These are phyloP conservation scores for Axinella damicornis DNA, from an alignment of 37 sponge, comb jelly and placozoan species.

Conservation along the genomic window DNA sequence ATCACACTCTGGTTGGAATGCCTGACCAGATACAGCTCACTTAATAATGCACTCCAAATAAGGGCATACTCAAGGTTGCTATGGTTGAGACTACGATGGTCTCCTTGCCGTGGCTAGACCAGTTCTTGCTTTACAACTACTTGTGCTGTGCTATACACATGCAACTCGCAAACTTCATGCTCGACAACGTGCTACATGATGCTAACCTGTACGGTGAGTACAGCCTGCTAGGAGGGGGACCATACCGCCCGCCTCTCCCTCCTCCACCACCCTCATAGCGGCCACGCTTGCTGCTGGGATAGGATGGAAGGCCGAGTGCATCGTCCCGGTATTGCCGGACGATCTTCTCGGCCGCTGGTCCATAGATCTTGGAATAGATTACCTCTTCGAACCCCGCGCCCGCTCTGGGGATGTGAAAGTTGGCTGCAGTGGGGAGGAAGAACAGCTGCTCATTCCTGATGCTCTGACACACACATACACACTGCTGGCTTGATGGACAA, in stretches of 20 bases:
- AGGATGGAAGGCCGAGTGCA: conserved; percentile 56
- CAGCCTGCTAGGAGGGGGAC: conserved; percentile 2
- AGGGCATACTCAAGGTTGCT: no score
- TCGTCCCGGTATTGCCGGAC: conserved; percentile 69
- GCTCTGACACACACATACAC: no score
- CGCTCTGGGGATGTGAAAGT: conserved; percentile 66
- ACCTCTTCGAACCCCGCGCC: conserved; percentile 75
- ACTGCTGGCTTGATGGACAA: no score
- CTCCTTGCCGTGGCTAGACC: no score
- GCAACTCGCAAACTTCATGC: not conserved
- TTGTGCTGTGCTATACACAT: no score
- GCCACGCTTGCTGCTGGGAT: conserved; percentile 31
- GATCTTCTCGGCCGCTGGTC: conserved; percentile 68
- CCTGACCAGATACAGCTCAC: no score
- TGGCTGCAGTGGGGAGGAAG: conserved; percentile 36
- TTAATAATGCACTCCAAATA: no score
- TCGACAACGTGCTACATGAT: no score
- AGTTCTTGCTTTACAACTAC: no score
- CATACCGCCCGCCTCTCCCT: not conserved
- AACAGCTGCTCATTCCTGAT: not conserved
- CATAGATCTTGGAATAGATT: conserved; percentile 61
- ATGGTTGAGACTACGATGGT: no score
- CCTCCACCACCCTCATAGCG: conserved; percentile 56
- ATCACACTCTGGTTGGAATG: no score
- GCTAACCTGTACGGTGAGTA: conserved; percentile 15